A percentile compares a stretch with the other conserved stretches of the same genome.
Evolutionary conservation across 2,113 vertebrate species (phyloP).

Genomic region (Nycticryphes semicollaris): DNA sequence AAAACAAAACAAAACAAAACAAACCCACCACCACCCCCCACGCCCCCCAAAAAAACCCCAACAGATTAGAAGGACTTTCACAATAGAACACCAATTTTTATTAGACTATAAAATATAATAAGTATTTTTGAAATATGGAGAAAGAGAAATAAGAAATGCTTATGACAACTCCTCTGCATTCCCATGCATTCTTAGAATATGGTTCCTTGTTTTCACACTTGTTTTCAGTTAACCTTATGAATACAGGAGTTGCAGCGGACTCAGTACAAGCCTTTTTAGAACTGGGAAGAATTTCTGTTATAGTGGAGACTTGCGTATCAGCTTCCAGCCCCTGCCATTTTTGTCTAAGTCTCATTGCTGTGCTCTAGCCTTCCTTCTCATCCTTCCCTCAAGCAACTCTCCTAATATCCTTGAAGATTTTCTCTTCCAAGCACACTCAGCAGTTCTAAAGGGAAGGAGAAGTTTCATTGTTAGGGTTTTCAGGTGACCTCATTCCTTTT

Average conservation of each 20-base stretch:
- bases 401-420: not conserved
- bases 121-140: not conserved
- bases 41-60: too few relatives aligned
- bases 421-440: not conserved
- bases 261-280: not conserved
- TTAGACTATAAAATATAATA: not conserved
- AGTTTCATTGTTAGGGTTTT: not conserved
- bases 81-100: not conserved
- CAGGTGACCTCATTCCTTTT: fast-evolving
- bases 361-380: not conserved
- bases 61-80: not conserved
- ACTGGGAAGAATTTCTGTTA: not conserved
- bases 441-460: not conserved
- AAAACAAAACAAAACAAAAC: fast-evolving
- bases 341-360: not conserved
- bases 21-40: too few relatives aligned
- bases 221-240: not conserved
- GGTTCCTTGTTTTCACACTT: not conserved
- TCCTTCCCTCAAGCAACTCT: not conserved
- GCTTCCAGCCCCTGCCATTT: not conserved
- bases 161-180: not conserved
- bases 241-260: not conserved
- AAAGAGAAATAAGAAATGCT: not conserved
- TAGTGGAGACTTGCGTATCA: not conserved
- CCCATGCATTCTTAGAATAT: not conserved